Evolutionary conservation across 1,140 invertebrate species (phyloP), one percentile per base, ranked within the genome.

Genomic region (Drosophila tsacasi): DNA sequence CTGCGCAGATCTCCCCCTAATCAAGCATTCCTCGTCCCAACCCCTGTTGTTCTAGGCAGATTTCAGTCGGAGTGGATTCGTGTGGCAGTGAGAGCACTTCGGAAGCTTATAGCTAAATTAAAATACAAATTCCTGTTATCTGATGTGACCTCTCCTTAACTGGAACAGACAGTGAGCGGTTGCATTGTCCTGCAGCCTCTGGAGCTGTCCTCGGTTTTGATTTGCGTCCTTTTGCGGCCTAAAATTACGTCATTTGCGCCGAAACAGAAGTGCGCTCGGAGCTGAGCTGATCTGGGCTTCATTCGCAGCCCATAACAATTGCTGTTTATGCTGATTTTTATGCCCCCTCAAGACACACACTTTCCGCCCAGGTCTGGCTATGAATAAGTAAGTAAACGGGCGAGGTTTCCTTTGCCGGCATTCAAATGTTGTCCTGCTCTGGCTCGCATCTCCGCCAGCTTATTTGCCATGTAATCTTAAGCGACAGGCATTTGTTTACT

Each of bases 381-480:
- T 89, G 84, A 89, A 89, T 89, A 89, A 90, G 69, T 90, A 90
- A 89, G 81, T 87, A 76, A 84, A 86, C 76, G 81, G 76, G 58
- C 63, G 77, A 78, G 75, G 55, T 44, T 78, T 49, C 57, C n/a
- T 27, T 40, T 62, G 76, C 63, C 61, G 75, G 55, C 74, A 87
- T 87, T 89, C 85, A 90, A 89, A 89, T 89, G 85, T 75, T 85
- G 81, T 85, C 81, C 84, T 79, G 85, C 65, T 62, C 64, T 9
- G 25, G 35, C 66, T 69, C 61, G 32, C 61, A 55, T 64, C 61
- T 55, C 71, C 25, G 59, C 44, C 62, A 72, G 73, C 85, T 90
- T 89, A 90, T 89, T 89, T 89, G 82, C 85, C 82, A 81, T 90
- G 85, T 89, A 89, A 89, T 89, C 85, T 89, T 89, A 90, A 89